Evolutionary conservation across 1,140 invertebrate species (phyloP).

Genomic region (Pygmarrhopalites habei): DNA sequence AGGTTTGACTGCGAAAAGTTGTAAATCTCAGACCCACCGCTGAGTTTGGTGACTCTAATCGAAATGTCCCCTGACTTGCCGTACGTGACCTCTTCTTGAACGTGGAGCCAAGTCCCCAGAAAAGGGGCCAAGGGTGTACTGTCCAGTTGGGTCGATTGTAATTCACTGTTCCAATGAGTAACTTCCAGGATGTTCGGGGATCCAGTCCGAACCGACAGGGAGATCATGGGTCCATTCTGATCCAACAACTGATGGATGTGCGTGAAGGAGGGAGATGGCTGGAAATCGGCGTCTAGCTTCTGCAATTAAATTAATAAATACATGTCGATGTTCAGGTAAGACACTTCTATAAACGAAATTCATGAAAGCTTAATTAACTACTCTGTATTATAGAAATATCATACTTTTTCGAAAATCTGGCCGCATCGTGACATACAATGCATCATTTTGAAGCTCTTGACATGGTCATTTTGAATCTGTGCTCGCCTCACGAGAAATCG

Average conservation of each 20-base stretch:
- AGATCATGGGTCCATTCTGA: constrained; percentile 25
- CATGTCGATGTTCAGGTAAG: no score
- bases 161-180: background rate
- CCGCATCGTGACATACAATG: no score
- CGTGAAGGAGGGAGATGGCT: constrained; percentile 21
- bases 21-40: background rate
- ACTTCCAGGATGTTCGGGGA: background rate
- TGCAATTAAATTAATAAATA: no score
- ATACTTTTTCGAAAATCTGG: no score
- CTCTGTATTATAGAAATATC: no score
- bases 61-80: background rate
- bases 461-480: no score
- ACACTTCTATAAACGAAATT: no score
- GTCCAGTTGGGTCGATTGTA: background rate
- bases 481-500: no score
- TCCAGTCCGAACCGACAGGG: constrained; percentile 11
- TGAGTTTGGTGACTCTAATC: background rate
- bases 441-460: no score
- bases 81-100: background rate
- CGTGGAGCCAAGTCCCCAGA: constrained; percentile 10
- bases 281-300: constrained; percentile 25
- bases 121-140: background rate
- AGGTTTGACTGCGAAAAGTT: constrained; percentile 4
- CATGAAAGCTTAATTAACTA: no score
- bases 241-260: constrained; percentile 29